Base-by-base conservation (phyloP, 2,888 invertebrate genomes). In the Empis stercorea region DNA sequence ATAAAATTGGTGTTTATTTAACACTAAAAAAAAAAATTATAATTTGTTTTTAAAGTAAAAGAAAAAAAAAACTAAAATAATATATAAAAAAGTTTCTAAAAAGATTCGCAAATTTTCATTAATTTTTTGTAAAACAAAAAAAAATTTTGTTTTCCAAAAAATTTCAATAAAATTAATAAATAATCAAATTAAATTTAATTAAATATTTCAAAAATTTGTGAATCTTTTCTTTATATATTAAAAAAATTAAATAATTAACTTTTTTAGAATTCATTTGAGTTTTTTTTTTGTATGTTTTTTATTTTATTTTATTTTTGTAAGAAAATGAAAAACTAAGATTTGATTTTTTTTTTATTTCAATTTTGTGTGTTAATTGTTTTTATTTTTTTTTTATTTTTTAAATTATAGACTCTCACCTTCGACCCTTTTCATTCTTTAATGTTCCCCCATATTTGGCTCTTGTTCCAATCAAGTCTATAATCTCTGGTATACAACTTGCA, bases 401-500 rank as follows among this genome's bases (percentile, higher is more conserved):
- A 53, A 52, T 54, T 55, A 62, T 56, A 50, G 51, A 51, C 46
- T 67, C 87, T 87, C 87, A 96, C 96, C 96, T 95, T 89, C 97
- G 89, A 80, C 97, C 96, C 80, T 93, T 89, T 83, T 97, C 97
- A 81, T 96, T 95, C 87, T 97, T 96, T 85, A 94, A 92, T 76
- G 95, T 92, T 77, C 97, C 97, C 78, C 95, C 95, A 81, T 99
- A 99, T 83, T 97, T 96, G 80, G 96, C 94, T 80, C 96, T 89
- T 81, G 93, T 93, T 78, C 97, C 96, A 81, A 99, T 91, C 84
- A 99, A 91, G 84, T 99, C 97, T 80, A 95, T 95, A 79, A 99
- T 97, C 87, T 99, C 97, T 76, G 97, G 97, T 79, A 99, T 95
- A 86, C 95, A 96, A 86, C 94, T 95, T 81, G 97, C 97, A 88